A percentile compares a stretch with the other conserved stretches of the same genome.
These are phyloP conservation scores for Pungitius pungitius DNA, from an alignment of 2,113 vertebrate species.

Conservation along the genomic window DNA sequence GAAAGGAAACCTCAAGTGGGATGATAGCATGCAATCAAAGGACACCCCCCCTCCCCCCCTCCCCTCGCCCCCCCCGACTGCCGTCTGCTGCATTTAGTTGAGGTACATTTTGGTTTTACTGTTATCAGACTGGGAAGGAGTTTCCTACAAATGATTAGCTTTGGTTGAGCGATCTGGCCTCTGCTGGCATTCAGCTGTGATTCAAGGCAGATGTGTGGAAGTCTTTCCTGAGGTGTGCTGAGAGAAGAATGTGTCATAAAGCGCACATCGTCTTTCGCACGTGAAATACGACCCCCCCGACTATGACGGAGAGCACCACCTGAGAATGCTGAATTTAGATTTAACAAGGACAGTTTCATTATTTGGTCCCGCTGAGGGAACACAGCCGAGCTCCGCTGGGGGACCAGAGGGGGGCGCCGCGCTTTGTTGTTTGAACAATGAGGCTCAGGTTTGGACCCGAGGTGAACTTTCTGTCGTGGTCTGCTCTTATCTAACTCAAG, in stretches of 20 bases:
- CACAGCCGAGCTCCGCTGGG: constrained; percentile 61
- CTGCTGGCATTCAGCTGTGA: constrained; percentile 56
- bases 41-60: constrained; percentile 40
- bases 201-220: constrained; percentile 77
- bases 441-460: constrained; percentile 3
- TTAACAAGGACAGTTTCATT: constrained; percentile 68
- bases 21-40: constrained; percentile 69
- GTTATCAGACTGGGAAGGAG: constrained; percentile 57
- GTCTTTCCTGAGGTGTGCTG: too few relatives aligned
- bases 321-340: constrained; percentile 42
- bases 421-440: constrained; percentile 7
- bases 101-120: constrained; percentile 45
- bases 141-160: constrained; percentile 49
- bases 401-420: not conserved
- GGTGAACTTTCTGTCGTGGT: constrained; percentile 15
- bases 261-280: constrained; percentile 1
- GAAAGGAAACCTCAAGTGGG: constrained; percentile 52
- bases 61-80: constrained; percentile 15
- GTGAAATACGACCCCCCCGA: constrained; percentile 19
- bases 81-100: constrained; percentile 64
- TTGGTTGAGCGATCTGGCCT: constrained; percentile 44
- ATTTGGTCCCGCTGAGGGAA: constrained; percentile 62
- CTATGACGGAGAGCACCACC: constrained; percentile 20
- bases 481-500: constrained; percentile 6
- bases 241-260: constrained; percentile 26